Conservation (phyloP, 2,113 vertebrate genomes). For the Apaloderma vittatum region DNA sequence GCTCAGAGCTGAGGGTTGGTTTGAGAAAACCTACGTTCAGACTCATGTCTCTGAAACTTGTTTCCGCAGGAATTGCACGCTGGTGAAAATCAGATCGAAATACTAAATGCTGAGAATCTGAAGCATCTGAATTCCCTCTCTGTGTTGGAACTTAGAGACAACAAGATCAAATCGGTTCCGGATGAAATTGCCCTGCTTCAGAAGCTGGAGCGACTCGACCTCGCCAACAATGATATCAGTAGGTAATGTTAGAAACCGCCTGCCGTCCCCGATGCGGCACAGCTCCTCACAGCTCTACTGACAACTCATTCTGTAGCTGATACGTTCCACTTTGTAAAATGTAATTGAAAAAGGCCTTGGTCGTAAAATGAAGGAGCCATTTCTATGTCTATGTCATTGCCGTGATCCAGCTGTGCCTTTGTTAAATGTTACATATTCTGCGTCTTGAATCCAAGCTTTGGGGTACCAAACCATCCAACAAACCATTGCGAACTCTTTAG, state of each 20-base stretch:
- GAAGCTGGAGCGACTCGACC: constrained; percentile 91
- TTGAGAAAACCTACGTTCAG: neutral
- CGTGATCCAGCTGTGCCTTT: neutral
- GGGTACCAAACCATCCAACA: neutral
- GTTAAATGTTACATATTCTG: neutral
- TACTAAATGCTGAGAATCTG: constrained; percentile 84
- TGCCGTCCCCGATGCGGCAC: neutral
- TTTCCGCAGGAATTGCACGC: constrained; percentile 88
- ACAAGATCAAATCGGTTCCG: constrained; percentile 90
- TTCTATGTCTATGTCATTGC: neutral
- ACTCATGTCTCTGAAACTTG: neutral
- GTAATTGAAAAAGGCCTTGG: neutral
- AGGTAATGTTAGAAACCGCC: constrained; percentile 78
- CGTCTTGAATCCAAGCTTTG: neutral
- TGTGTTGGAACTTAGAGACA: constrained; percentile 93
- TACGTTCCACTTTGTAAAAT: neutral
- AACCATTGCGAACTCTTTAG: neutral
- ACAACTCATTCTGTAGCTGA: neutral
- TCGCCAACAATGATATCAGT: constrained; percentile 93
- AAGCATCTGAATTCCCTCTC: constrained; percentile 84
- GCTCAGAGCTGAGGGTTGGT: neutral
- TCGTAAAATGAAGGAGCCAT: neutral
- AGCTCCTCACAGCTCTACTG: neutral
- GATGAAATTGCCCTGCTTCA: constrained; percentile 87
- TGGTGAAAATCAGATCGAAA: constrained; percentile 93